Base-by-base conservation (phyloP, 2,888 invertebrate species). In the Zhengitettix transpicula region DNA sequence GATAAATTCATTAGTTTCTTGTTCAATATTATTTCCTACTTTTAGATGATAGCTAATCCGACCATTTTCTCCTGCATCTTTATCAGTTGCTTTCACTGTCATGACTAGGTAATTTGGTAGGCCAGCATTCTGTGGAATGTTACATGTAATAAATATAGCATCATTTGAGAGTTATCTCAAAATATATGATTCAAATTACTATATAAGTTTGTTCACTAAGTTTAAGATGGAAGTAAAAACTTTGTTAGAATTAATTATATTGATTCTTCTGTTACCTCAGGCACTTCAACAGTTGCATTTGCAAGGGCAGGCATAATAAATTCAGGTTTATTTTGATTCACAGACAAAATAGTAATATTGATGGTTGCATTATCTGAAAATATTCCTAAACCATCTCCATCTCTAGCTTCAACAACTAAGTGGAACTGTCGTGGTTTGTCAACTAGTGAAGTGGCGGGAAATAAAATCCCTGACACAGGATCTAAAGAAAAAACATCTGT, bases 51-150 rank as follows among this genome's bases (percentile, higher is more conserved):
- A 95, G 1, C 87, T 86, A 0, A 94, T 79, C 58, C 83, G 78
- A 1, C 93, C 93, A 71, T 90, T 92, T 65, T 87, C 86, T 1
- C 90, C 91, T 0, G 80, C 77, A 69, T 94, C 93, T 65, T 82
- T 81, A 69, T 94, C 94, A 0, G 79, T 78, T 0, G 94, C 94
- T 69, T 84, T 83, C 0, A 93, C 85, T 1, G 86, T 87, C 69
- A 91, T 82, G 62, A 94, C 82, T 7, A 89, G 73, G 69, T 85
- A 86, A 68, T 87, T 84, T 1, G 83, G 80, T 65, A 83, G 81
- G 0, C 87, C 86, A 57, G 84, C 82, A 67, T 88, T 89, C 85
- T 81, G 65, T 57, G 73, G 73, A 65, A 56, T 7, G 28, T 28
- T 28, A 28, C 28, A 28, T 28, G 28, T 7, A 7, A 28, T 28